These are phyloP conservation scores for Metridium senile DNA, from an alignment of 92 coral and sea anemone genomes.

Conservation along the genomic window DNA sequence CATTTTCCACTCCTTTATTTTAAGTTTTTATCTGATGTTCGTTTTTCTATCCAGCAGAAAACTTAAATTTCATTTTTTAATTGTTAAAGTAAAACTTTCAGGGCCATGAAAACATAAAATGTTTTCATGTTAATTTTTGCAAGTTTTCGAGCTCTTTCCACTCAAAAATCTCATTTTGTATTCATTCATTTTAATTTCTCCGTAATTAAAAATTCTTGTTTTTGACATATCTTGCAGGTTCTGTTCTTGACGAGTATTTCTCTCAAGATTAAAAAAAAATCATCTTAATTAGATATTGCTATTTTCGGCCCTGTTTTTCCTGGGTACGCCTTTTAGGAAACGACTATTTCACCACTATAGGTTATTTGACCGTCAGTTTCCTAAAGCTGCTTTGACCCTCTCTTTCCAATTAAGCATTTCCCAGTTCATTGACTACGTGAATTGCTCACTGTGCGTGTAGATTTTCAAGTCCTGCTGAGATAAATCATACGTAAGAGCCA, in stretches of 20 bases:
- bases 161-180: neutral
- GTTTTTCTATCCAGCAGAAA: neutral
- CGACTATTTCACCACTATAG: neutral
- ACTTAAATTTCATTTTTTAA: too few species aligned
- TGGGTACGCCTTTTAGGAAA: too few species aligned
- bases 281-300: too few species aligned
- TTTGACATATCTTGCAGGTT: neutral
- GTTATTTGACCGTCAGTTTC: neutral
- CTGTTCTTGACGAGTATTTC: neutral
- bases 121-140: too few species aligned
- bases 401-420: neutral
- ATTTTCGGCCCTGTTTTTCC: neutral
- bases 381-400: too few species aligned
- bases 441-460: slow-evolving; percentile 18
- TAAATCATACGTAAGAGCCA: slow-evolving; percentile 5
- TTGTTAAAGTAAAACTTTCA: too few species aligned
- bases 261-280: neutral
- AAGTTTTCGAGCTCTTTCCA: neutral
- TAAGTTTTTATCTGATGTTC: neutral
- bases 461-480: slow-evolving; percentile 17
- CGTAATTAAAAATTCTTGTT: neutral
- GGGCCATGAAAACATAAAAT: too few species aligned
- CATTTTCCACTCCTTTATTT: neutral
- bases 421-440: too few species aligned
- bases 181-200: neutral